These are phyloP conservation scores for Calyptomena viridis DNA, from an alignment of 2,113 vertebrate species.

Conservation along the genomic window DNA sequence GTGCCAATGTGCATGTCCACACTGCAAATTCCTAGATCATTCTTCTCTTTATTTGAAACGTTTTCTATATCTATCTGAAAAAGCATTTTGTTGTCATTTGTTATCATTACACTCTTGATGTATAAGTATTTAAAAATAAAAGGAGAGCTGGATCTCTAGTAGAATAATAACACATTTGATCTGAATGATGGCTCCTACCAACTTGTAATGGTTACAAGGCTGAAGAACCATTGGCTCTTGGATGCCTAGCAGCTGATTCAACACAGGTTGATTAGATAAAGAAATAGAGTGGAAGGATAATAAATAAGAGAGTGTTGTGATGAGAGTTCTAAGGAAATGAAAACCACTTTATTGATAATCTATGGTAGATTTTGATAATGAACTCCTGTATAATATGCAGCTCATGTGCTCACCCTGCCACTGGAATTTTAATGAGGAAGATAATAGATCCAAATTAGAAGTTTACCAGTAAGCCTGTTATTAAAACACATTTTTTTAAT, in stretches of 20 bases:
- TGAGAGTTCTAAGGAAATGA: slow-evolving; percentile 44
- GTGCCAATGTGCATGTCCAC: too few relatives aligned
- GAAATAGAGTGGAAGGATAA: slow-evolving; percentile 32
- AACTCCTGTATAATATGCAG: slow-evolving; percentile 54
- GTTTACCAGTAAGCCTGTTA: slow-evolving; percentile 42
- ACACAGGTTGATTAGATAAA: slow-evolving; percentile 53
- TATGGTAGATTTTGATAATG: slow-evolving; percentile 56
- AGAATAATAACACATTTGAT: background rate
- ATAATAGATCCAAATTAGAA: slow-evolving; percentile 27
- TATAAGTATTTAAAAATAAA: slow-evolving; percentile 7
- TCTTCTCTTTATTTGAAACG: background rate
- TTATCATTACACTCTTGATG: background rate
- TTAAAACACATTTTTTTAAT: slow-evolving; percentile 69
- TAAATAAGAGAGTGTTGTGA: slow-evolving; percentile 2
- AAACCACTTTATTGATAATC: slow-evolving; percentile 61
- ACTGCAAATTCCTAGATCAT: background rate
- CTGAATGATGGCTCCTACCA: background rate
- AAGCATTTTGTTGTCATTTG: background rate
- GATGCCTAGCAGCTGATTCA: slow-evolving; percentile 46
- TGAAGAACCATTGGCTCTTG: slow-evolving; percentile 23
- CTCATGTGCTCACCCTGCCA: background rate
- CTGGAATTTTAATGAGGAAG: slow-evolving; percentile 39
- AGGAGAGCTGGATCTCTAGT: background rate
- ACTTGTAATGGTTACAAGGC: background rate
- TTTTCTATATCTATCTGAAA: background rate